phyloP scores from a whole-genome alignment of 2,113 vertebrate species.

The Ariopsis seemanni region DNA sequence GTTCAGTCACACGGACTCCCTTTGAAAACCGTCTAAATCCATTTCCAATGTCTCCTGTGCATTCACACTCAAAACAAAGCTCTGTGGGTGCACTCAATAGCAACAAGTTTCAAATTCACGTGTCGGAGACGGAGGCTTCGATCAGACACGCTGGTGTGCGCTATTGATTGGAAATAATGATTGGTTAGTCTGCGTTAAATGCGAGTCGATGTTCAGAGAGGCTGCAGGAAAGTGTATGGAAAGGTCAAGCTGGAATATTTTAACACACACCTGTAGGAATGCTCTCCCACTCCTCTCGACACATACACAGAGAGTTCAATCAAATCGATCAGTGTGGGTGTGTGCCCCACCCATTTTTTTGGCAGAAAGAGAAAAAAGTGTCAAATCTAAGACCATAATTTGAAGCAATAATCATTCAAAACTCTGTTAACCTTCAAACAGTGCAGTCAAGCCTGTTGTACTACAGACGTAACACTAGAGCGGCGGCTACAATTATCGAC shows the following conservation, averaged over 20 bases:
- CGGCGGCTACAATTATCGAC: too few relatives aligned
- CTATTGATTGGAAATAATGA: not conserved
- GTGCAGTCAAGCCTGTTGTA: not conserved
- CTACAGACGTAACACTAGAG: too few relatives aligned
- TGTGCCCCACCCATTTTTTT: too few relatives aligned
- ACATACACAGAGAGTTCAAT: not conserved
- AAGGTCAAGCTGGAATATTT: not conserved
- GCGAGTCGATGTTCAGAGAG: not conserved
- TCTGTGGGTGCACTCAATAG: not conserved
- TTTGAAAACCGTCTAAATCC: not conserved
- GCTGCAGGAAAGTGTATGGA: not conserved
- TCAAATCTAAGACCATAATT: not conserved
- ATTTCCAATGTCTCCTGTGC: not conserved
- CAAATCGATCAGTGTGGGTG: not conserved
- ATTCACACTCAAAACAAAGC: not conserved
- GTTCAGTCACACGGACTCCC: not conserved
- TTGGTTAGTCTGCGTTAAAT: conserved; percentile 3
- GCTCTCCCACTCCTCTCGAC: conserved; percentile 2
- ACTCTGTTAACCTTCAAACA: not conserved
- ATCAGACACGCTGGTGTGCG: not conserved
- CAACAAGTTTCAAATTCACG: not conserved
- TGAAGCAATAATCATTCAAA: not conserved
- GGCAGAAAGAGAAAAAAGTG: not conserved
- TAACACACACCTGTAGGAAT: conserved; percentile 2
- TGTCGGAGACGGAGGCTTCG: not conserved